Evolutionary conservation across 2,113 vertebrate species (phyloP).

Genomic region (Trogon melanurus): DNA sequence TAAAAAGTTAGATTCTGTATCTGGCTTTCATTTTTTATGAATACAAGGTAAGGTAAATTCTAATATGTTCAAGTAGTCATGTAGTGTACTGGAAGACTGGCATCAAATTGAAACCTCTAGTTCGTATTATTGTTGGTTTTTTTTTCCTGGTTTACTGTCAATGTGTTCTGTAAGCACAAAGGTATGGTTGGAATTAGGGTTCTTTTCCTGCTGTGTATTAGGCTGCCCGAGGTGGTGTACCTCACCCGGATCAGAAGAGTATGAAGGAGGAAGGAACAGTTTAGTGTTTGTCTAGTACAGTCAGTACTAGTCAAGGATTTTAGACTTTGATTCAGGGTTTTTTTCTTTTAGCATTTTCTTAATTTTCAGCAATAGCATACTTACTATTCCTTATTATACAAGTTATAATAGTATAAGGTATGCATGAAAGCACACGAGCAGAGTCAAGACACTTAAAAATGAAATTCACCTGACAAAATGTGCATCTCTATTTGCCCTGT

Average conservation of each 20-base stretch:
- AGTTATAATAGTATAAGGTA: not conserved
- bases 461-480: not conserved
- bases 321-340: not conserved
- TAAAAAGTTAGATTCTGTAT: constrained; percentile 42
- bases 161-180: not conserved
- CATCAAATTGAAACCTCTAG: constrained; percentile 40
- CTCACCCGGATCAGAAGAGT: not conserved
- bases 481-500: not conserved
- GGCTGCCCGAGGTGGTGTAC: not conserved
- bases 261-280: not conserved
- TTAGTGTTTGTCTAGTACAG: not conserved
- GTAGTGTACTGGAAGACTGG: not conserved
- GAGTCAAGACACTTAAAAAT: not conserved
- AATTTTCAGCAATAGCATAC: not conserved
- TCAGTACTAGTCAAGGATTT: not conserved
- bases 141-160: not conserved
- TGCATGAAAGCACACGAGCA: not conserved
- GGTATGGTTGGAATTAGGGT: not conserved
- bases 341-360: not conserved
- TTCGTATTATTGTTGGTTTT: constrained; percentile 3
- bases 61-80: constrained; percentile 52
- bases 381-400: not conserved
- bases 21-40: constrained; percentile 34
- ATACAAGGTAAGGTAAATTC: constrained; percentile 50
- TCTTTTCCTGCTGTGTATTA: not conserved